Conservation (phyloP, 1,140 invertebrate genomes). For the Aleiodes sp. region DNA sequence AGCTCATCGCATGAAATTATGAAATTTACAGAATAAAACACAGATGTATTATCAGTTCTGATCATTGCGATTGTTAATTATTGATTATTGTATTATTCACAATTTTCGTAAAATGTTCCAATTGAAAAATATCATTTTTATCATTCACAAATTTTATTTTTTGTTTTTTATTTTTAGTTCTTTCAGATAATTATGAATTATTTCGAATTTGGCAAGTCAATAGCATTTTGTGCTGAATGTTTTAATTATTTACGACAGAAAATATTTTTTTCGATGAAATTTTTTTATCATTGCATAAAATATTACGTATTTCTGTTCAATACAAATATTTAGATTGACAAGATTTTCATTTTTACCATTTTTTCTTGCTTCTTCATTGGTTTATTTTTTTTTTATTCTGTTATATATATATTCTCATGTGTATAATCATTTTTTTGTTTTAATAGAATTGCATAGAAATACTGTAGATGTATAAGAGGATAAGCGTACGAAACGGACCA, state of each 20-base stretch:
- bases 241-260: background rate
- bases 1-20: too few species aligned
- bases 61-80: background rate
- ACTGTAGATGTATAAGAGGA: slow-evolving; percentile 35
- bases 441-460: slow-evolving; percentile 39
- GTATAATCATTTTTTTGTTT: slow-evolving; percentile 13
- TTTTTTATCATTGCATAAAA: too few species aligned
- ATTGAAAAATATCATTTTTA: slow-evolving; percentile 8
- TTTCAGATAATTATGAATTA: too few species aligned
- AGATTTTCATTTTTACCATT: too few species aligned
- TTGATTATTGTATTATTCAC: too few species aligned
- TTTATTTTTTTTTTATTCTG: background rate
- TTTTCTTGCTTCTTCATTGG: too few species aligned
- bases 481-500: slow-evolving; percentile 49
- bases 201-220: slow-evolving; percentile 5
- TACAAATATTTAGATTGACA: too few species aligned
- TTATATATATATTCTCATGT: slow-evolving; percentile 35
- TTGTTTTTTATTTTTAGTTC: background rate
- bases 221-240: background rate
- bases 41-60: background rate
- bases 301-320: too few species aligned
- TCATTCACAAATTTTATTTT: background rate
- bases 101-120: too few species aligned
- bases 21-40: slow-evolving; percentile 1
- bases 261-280: too few species aligned